Base-by-base conservation (phyloP, 2,797 vertebrate species). In the Threskiornis aethiopicus region DNA sequence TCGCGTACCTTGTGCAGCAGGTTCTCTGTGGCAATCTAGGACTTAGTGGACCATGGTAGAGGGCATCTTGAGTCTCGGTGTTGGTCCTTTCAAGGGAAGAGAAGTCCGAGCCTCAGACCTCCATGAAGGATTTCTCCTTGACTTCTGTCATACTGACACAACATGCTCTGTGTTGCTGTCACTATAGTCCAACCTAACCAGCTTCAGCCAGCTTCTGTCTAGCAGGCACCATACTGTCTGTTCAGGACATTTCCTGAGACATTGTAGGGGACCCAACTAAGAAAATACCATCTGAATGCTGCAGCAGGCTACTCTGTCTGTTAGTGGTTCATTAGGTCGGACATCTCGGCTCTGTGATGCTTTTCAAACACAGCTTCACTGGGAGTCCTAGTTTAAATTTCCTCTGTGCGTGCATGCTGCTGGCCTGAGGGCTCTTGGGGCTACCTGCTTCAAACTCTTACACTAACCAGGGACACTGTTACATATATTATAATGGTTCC, bases 371-470 rank as follows among this genome's bases (percentile, higher is more conserved):
- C 31, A 69, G 33, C 52, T 82, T 62, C 67, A 6, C 28, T 35
- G 44, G 31, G 20, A 81, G 26, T 57, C 39, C 29, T n/a, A 20
- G 16, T 61, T 87, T 46, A 33, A 61, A 67, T 46, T 55, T 51
- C 28, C 4, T 44, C 41, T 71, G 11, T 28, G 18, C 0, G 0
- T 61, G 39, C 33, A 4, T 33, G 57, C 80, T 67, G 44, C 72
- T 37, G 73, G 72, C 64, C n/a, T 7, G 0, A 55, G 71, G 44
- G 44, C 61, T 83, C 69, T 26, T 51, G 67, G 35, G 67, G 35
- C n/a, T 84, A 24, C 67, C 28, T 5, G 0, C 72, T 84, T 80
- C 64, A 39, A 58, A 52, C 25, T 62, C 18, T 18, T 44, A 28
- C 10, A 24, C 24, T 41, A 67, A 73, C 31, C 39, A 72, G 19